A percentile compares a stretch with the other conserved stretches of the same genome.
Evolutionary conservation across 2,113 vertebrate genomes (phyloP).

Genomic region (Burhinus bistriatus): DNA sequence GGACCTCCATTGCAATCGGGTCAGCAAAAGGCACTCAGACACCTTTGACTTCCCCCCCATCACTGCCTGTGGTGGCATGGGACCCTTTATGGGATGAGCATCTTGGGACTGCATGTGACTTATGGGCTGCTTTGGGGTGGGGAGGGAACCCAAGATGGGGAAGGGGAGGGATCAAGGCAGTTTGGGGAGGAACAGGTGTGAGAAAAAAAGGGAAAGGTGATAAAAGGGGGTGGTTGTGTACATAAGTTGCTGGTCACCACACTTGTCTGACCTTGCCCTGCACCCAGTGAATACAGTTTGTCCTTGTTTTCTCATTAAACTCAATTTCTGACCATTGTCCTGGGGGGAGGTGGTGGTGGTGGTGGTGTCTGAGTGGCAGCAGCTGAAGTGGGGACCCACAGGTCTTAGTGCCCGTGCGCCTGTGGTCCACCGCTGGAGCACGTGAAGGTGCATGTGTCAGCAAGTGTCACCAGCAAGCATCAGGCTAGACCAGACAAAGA

Average conservation of each 20-base stretch:
- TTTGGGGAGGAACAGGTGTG: not conserved
- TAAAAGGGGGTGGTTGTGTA: not conserved
- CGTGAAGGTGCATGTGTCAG: not conserved
- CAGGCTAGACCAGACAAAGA: not conserved
- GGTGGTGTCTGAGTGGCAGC: not conserved
- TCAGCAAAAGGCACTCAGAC: rapidly evolving
- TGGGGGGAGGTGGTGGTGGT: not conserved
- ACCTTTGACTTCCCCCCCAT: not conserved
- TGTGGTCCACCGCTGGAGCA: rapidly evolving
- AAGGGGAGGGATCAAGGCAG: not conserved
- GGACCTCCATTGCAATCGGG: rapidly evolving
- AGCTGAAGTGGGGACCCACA: not conserved
- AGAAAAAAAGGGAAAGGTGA: not conserved
- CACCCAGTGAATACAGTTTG: rapidly evolving
- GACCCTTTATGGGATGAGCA: not conserved
- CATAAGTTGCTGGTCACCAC: rapidly evolving
- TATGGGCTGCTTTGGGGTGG: rapidly evolving
- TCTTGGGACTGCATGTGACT: not conserved
- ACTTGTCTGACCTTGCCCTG: not conserved
- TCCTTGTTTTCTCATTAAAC: not conserved
- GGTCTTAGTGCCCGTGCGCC: rapidly evolving
- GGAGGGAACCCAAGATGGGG: not conserved
- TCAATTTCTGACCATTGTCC: not conserved
- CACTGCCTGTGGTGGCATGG: rapidly evolving
- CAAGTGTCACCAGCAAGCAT: not conserved